Evolutionary conservation across 1,140 invertebrate species (phyloP).

Genomic region (Marisa cornuarietis): DNA sequence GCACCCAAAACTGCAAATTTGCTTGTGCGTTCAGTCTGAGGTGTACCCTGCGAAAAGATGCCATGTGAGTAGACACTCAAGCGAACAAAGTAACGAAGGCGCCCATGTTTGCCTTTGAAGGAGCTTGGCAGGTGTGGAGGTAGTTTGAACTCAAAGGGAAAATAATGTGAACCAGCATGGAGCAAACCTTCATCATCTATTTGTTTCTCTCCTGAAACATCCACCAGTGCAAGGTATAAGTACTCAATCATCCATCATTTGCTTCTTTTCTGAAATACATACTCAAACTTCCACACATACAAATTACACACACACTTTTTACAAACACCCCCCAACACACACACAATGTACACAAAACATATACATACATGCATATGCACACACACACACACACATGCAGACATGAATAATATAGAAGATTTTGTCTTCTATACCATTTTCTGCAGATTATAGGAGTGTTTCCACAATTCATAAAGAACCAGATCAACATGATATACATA

Average conservation of each 20-base stretch:
- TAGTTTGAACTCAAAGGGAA: constrained; percentile 60
- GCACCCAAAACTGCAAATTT: constrained; percentile 60
- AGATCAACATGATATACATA: too few relatives aligned
- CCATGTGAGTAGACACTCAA: constrained; percentile 58
- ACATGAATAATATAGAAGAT: too few relatives aligned
- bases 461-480: too few relatives aligned
- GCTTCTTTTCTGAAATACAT: background rate
- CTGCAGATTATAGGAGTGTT: too few relatives aligned
- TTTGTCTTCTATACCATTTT: too few relatives aligned
- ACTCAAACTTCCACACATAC: background rate
- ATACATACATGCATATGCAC: too few relatives aligned
- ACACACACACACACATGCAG: too few relatives aligned
- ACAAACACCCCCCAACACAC: too few relatives aligned
- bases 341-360: too few relatives aligned
- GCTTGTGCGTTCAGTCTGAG: constrained; percentile 56
- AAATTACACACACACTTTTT: background rate
- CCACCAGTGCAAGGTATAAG: background rate
- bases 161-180: constrained; percentile 59
- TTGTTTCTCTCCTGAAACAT: constrained; percentile 56
- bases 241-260: background rate
- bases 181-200: constrained; percentile 54
- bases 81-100: constrained; percentile 57
- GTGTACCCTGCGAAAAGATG: constrained; percentile 50
- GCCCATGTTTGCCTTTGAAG: constrained; percentile 61
- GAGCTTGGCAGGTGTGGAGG: constrained; percentile 56